phyloP scores from a whole-genome alignment of 1,140 invertebrate species.

The Condylostylus longicornis region DNA sequence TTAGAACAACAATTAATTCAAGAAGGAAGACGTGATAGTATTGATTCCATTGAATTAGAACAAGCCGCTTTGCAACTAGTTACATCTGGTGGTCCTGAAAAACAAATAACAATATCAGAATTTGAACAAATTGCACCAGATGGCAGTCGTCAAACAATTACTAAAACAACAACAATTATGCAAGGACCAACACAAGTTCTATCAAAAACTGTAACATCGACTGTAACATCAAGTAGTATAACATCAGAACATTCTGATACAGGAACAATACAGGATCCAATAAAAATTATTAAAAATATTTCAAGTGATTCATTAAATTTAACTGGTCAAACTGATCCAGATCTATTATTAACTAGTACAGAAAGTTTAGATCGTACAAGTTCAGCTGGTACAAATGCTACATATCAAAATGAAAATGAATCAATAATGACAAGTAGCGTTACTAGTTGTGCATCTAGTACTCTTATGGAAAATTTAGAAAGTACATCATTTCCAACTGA shows the following conservation, averaged over 20 bases:
- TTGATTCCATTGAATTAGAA: constrained; percentile 36
- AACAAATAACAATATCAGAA: constrained; percentile 18
- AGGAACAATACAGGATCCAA: constrained; percentile 11
- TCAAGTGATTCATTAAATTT: constrained; percentile 27
- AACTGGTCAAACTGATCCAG: constrained; percentile 33
- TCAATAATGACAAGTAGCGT: constrained; percentile 68
- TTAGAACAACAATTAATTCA: constrained; percentile 28
- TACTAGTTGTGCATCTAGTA: constrained; percentile 41
- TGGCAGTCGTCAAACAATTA: constrained; percentile 29
- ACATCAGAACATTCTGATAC: constrained; percentile 30
- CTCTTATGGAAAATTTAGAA: constrained; percentile 26
- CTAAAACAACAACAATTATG: constrained; percentile 40
- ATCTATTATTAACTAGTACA: constrained; percentile 48
- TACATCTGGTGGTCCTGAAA: constrained; percentile 15
- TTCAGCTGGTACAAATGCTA: constrained; percentile 62
- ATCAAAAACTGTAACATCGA: constrained; percentile 34
- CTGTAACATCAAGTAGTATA: constrained; percentile 34
- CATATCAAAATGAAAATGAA: constrained; percentile 68
- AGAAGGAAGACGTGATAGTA: constrained; percentile 37
- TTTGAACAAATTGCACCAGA: constrained; percentile 25
- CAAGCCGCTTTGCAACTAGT: constrained; percentile 23
- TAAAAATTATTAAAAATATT: constrained; percentile 21
- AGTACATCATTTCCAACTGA: neutral
- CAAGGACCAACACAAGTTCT: constrained; percentile 36
- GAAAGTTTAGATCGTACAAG: constrained; percentile 53